Percentiles rank a stretch among this genome's conserved stretches.
phyloP scores from a whole-genome alignment of 1,140 invertebrate genomes.

The Dendrolimus kikuchii region DNA sequence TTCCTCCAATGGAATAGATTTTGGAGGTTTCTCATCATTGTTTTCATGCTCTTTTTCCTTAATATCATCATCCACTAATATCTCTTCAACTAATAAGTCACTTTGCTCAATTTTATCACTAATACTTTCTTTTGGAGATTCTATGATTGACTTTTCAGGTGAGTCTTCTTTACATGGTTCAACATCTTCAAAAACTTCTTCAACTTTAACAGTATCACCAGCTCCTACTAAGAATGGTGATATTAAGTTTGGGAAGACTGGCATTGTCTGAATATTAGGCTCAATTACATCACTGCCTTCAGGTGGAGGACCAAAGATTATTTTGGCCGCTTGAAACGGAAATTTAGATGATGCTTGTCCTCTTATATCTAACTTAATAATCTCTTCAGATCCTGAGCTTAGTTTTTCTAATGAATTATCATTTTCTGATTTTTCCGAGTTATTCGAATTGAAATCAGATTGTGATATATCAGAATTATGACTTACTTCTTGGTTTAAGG shows the following conservation, averaged over 20 bases:
- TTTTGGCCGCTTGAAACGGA: slow-evolving; percentile 45
- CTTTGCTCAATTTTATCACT: slow-evolving; percentile 51
- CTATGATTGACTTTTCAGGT: slow-evolving; percentile 17
- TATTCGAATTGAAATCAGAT: slow-evolving; percentile 16
- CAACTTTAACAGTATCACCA: slow-evolving; percentile 38
- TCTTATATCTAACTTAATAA: slow-evolving; percentile 67
- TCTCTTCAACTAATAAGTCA: slow-evolving; percentile 61
- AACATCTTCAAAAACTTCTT: slow-evolving; percentile 41
- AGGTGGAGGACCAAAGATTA: slow-evolving; percentile 60
- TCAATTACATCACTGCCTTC: slow-evolving; percentile 39
- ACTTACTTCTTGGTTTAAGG: slow-evolving; percentile 42
- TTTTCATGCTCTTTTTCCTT: slow-evolving; percentile 39
- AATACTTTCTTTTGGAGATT: slow-evolving; percentile 22
- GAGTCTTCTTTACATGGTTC: slow-evolving; percentile 19
- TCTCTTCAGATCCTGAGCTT: slow-evolving; percentile 60
- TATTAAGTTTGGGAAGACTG: slow-evolving; percentile 45
- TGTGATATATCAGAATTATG: slow-evolving; percentile 19
- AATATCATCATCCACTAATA: slow-evolving; percentile 48
- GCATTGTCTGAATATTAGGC: slow-evolving; percentile 33
- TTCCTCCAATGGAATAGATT: slow-evolving; percentile 53
- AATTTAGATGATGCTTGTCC: slow-evolving; percentile 53
- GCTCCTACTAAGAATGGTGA: slow-evolving; percentile 50
- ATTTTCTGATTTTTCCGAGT: slow-evolving; percentile 10
- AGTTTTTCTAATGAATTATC: slow-evolving; percentile 23
- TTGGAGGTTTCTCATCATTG: slow-evolving; percentile 30